Evolutionary conservation across 1,140 invertebrate genomes (phyloP), one percentile per base, ranked within the genome.

Genomic region (Polypedilum pembai): DNA sequence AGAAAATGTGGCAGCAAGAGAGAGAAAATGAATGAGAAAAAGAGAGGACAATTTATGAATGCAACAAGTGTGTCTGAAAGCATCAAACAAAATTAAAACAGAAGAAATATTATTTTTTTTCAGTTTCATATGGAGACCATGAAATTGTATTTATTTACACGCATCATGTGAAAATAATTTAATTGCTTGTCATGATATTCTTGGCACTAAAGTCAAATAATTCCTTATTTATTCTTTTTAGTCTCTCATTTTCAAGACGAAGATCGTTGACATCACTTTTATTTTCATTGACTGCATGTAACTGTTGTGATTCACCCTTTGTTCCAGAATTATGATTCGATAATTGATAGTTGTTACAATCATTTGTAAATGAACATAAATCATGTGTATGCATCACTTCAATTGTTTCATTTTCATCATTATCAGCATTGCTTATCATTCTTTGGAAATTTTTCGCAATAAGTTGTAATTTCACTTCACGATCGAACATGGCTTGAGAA

Each of bases 191-290:
- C 12, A 83, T 41, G 17, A 82, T 77, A 65, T 77, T 76, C 76
- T 83, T 83, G 2, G 84, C 80, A n/a, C 82, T 78, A 78, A 83
- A 85, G 40, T 82, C 77, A 78, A 84, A 87, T 15, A 88, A 75
- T 24, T 84, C 78, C 10, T 79, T 76, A 77, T 88, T 88, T 10
- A 83, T 80, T 56, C 78, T 79, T 77, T 85, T 85, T 10, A 87
- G 76, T 33, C 76, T 79, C 7, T 81, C 73, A n/a, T 86, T 79
- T 80, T 87, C 83, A 3, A 77, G 75, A 21, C 77, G 77, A 41
- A 80, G 76, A 73, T 81, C 77, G 41, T 76, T 76, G 15, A 81
- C 75, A 75, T 82, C 77, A 41, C 24, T 21, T 56, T 56, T 56
- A 56, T 33, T 33, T 33, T 33, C 24, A 33, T 33, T 33, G 5